Evolutionary conservation across 2,797 vertebrate species (phyloP).

Genomic region (Lacerta agilis): DNA sequence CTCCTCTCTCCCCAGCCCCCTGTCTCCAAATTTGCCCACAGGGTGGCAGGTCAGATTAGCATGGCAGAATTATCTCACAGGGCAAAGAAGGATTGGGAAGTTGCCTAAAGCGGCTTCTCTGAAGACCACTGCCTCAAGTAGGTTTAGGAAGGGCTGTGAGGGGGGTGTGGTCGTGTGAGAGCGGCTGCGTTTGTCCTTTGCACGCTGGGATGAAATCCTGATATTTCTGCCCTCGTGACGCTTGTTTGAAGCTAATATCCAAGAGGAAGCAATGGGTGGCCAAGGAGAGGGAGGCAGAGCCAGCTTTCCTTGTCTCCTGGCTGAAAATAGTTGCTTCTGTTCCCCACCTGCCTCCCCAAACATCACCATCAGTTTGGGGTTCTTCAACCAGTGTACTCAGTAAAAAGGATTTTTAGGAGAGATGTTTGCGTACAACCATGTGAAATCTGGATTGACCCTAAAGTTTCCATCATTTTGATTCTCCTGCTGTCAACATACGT

Average conservation of each 20-base stretch:
- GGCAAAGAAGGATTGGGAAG: neutral
- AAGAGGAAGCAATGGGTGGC: neutral
- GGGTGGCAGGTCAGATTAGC: neutral
- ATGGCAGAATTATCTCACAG: neutral
- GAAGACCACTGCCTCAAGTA: neutral
- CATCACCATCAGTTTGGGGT: neutral
- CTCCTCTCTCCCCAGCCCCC: neutral
- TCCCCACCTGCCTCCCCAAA: neutral
- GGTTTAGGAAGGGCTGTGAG: neutral
- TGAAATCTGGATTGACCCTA: slow-evolving; percentile 2
- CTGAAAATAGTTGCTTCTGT: neutral
- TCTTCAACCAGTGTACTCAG: neutral
- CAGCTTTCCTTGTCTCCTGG: neutral
- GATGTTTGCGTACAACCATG: neutral
- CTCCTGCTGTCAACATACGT: no score
- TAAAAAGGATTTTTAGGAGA: neutral
- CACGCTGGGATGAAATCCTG: neutral
- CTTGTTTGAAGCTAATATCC: neutral
- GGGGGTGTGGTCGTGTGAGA: neutral
- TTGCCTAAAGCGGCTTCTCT: neutral
- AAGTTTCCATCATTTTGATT: neutral
- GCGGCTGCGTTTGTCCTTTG: neutral
- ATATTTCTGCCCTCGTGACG: neutral
- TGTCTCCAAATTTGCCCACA: neutral
- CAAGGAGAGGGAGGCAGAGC: neutral